Base-by-base conservation (phyloP, 2,797 vertebrate species). In the Fistularia commersonii region DNA sequence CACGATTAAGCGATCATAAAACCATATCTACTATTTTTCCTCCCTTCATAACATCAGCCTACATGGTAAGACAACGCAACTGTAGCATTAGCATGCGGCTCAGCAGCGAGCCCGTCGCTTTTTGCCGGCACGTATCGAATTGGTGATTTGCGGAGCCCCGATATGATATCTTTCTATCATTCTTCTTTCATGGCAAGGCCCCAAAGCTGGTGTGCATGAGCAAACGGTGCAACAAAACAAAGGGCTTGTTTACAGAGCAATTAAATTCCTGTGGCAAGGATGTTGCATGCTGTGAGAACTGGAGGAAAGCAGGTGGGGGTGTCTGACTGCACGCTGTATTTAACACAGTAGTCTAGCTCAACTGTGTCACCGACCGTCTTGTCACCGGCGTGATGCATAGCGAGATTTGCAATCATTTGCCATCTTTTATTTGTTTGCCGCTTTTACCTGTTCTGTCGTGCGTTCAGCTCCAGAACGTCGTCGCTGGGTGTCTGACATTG, bases 191-290 rank as follows among this genome's bases (percentile, higher is more conserved):
- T 58, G 37, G 52, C 65, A 64, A 51, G 72, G n/a, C 32, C 11
- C 81, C 76, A 65, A 60, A 67, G 73, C 77, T 74, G 59, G 75
- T 77, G 64, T 76, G 70, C 73, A 74, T 64, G 81, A 72, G 72
- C 71, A 77, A 81, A 82, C 77, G 77, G 72, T 66, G 72, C 56
- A 72, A 76, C 81, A 67, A 81, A 83, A 83, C 78, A 88, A 84
- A 84, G 66, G 81, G 58, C 72, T 80, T 84, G 81, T 85, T 87
- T 86, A 87, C 84, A 77, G 80, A 82, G 79, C 74, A 82, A 85
- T 88, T 81, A 79, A 83, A 85, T 87, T 87, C 77, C 76, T 85
- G 81, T 80, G 80, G 85, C 67, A 87, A 84, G 76, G 80, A 86
- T 80, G 75, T 74, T 72, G 73, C 83, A 83, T 74, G 81, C 84